These are phyloP conservation scores for Triplophysa siluroides DNA, from an alignment of 2,113 vertebrate genomes.

Conservation along the genomic window DNA sequence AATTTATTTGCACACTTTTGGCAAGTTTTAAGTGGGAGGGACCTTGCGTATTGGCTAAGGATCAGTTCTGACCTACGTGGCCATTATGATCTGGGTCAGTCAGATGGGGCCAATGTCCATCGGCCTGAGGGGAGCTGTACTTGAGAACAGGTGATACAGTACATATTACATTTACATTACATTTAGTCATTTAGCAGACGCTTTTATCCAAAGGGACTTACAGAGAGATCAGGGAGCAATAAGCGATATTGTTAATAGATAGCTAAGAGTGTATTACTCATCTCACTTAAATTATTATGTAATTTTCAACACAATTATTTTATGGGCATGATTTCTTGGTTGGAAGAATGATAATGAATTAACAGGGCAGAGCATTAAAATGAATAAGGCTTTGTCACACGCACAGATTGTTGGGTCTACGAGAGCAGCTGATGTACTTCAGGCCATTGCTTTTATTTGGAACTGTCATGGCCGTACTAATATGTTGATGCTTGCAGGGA, in stretches of 20 bases:
- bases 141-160: background rate
- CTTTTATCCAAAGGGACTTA: too few relatives aligned
- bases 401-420: background rate
- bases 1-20: background rate
- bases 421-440: background rate
- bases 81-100: constrained; percentile 47
- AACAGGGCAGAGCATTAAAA: background rate
- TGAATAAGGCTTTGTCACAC: background rate
- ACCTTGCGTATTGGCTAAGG: constrained; percentile 22
- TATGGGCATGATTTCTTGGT: background rate
- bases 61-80: constrained; percentile 46
- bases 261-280: background rate
- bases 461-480: background rate
- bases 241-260: background rate
- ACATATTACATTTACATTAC: background rate
- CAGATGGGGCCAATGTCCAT: constrained; percentile 27
- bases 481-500: background rate
- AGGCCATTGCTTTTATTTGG: background rate
- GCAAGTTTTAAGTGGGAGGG: background rate
- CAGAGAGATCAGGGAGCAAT: too few relatives aligned
- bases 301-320: background rate
- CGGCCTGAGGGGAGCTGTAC: background rate
- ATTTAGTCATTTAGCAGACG: too few relatives aligned
- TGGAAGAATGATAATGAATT: background rate
- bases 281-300: background rate